Evolutionary conservation across 2,888 invertebrate genomes (phyloP), one percentile per base, ranked within the genome.

Genomic region (Hypsopygia costalis): DNA sequence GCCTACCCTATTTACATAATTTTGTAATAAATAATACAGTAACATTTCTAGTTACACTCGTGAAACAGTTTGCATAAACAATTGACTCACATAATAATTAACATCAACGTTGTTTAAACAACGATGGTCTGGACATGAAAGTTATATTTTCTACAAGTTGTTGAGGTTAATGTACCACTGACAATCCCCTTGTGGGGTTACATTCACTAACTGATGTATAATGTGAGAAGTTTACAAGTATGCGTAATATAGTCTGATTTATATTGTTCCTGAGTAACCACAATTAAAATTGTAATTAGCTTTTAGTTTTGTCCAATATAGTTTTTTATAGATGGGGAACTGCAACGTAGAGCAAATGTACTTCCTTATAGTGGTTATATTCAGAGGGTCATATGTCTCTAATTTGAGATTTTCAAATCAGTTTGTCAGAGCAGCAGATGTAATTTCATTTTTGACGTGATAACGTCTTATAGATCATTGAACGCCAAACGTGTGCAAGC

Each of bases 221-320:
- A 35, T 35, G 35, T 36, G 29, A 10, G 36, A 4, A 16, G 29
- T 28, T 36, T 36, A 20, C 20, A 29, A 16, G 36, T 36, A 29
- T n/a, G n/a, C n/a, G n/a, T n/a, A n/a, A n/a, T n/a, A 36, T 36
- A 36, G 36, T 36, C 36, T 11, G 36, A 36, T 36, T 36, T 36
- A 29, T 29, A 36, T 16, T 36, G 28, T 36, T 28, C 20, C 29
- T 28, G 16, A 36, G 7, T 10, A 20, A 9, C 16, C 28, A 29
- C 36, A 29, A 36, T 36, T 36, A 36, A 36, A 36, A 36, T 36
- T 36, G 36, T 36, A 36, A 36, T 29, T 36, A 36, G 36, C 29
- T 36, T 36, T 36, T 16, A 20, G 36, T 29, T 36, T 20, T 29
- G 28, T 11, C 28, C 7, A 28, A 29, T 29, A 29, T 27, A 21